A percentile compares a stretch with the other conserved stretches of the same genome.
These are phyloP conservation scores for Propithecus deckenii DNA, from an alignment of 2,797 vertebrate species.

Conservation along the genomic window DNA sequence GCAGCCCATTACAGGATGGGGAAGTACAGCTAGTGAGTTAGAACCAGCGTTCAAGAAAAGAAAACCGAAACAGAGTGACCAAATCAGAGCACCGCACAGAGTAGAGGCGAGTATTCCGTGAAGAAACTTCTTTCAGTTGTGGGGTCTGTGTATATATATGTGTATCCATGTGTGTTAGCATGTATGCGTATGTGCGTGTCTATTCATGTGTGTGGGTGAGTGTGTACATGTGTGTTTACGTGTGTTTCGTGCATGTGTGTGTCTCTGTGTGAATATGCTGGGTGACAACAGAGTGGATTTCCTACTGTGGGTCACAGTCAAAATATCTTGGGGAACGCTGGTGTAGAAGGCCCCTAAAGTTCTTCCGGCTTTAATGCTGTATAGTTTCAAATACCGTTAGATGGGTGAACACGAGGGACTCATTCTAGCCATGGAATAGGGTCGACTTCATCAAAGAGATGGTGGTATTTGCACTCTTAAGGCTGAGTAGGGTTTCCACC, in stretches of 20 bases:
- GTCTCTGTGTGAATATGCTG: background rate
- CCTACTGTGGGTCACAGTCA: background rate
- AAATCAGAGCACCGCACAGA: rapidly evolving
- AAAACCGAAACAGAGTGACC: background rate
- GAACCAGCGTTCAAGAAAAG: background rate
- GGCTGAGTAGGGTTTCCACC: background rate
- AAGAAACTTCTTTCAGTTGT: background rate
- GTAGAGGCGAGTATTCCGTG: background rate
- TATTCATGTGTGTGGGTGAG: background rate
- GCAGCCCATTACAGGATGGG: background rate
- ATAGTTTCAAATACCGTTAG: background rate
- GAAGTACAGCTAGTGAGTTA: background rate
- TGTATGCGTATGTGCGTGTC: background rate
- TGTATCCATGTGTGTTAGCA: no score
- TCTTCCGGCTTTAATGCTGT: background rate
- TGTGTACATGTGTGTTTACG: background rate
- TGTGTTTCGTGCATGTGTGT: background rate
- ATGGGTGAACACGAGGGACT: background rate
- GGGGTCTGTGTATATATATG: background rate
- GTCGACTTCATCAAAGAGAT: background rate
- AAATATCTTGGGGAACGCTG: background rate
- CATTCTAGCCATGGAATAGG: background rate
- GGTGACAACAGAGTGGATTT: background rate
- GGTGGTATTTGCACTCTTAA: background rate
- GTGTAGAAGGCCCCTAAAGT: background rate